Evolutionary conservation across 2,797 vertebrate species (phyloP).

Genomic region (Triplophysa yarkandensis): DNA sequence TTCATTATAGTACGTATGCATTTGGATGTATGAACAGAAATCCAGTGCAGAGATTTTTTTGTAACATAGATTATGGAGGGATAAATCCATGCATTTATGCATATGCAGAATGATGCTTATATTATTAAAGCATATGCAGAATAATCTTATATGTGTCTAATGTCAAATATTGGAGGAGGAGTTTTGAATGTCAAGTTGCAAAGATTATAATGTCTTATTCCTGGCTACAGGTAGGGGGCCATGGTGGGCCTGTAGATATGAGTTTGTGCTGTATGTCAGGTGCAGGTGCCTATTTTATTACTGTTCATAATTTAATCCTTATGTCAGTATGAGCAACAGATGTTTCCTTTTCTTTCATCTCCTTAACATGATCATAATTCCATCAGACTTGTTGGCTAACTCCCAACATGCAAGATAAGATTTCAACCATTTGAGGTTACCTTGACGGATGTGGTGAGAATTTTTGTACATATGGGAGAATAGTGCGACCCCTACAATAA

Average conservation of each 20-base stretch:
- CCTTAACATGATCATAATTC: neutral
- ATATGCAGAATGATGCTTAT: too few relatives aligned
- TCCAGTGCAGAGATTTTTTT: too few relatives aligned
- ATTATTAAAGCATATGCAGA: too few relatives aligned
- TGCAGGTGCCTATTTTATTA: conserved; percentile 40
- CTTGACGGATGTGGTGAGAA: neutral
- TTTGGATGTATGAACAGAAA: too few relatives aligned
- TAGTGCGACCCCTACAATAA: too few relatives aligned
- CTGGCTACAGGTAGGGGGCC: conserved; percentile 55
- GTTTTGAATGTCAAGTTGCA: conserved; percentile 56
- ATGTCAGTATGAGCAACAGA: conserved; percentile 14
- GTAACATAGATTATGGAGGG: too few relatives aligned
- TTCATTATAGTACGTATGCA: too few relatives aligned
- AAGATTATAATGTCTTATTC: conserved; percentile 53
- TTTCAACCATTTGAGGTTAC: neutral
- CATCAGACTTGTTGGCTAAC: neutral
- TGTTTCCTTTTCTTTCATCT: conserved; percentile 8
- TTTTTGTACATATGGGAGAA: too few relatives aligned
- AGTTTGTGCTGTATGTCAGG: conserved; percentile 25
- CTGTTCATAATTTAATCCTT: conserved; percentile 22
- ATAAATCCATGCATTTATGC: neutral
- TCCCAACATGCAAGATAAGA: neutral
- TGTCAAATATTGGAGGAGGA: conserved; percentile 5
- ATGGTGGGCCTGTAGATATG: conserved; percentile 33
- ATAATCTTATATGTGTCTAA: neutral